Evolutionary conservation across 1,140 invertebrate genomes (phyloP), one percentile per base, ranked within the genome.

Genomic region (Fragariocoptes setiger): DNA sequence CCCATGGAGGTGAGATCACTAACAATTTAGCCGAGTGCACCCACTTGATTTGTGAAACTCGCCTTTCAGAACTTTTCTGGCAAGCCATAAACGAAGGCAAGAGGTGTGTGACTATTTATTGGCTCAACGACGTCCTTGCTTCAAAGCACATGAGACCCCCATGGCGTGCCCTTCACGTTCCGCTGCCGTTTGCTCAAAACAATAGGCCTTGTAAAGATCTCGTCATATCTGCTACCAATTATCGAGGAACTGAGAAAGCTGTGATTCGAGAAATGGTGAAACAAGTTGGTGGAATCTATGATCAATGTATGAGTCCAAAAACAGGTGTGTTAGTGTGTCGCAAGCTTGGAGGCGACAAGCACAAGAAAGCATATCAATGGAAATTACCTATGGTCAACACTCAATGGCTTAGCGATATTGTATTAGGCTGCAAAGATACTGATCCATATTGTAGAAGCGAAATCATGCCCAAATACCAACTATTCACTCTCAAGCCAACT

Each of bases 341-440:
- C 49, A 64, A 57, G 64, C 66, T 71, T 0, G 77, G 83, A 49
- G 82, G 82, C 21, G 61, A 62, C 38, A 92, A 92, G 57, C 85
- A 74, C 58, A 63, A 70, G 48, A 76, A 78, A 50, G 85, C 86
- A 0, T 67, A 76, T 37, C 77, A 90, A 55, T 92, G 79, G 76
- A 56, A 57, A 19, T 62, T 64, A 22, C 72, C 76, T 14, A 69
- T 82, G 2, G 82, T 94, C 0, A 92, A 85, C 57, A 71, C 75
- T 4, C 71, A 76, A 45, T 94, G 86, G 85, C 58, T 95, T 36
- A 80, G 75, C 41, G 85, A 94, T 56, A 65, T 94, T 31, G 63
- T 90, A 47, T 71, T 90, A 44, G 86, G 85, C 1, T 75, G 85
- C 47, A 69, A 72, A 53, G 72, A 65, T 48, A 74, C 72, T 16